Evolutionary conservation across 64 coral and sea anemone species (phyloP), one percentile per base, ranked within the genome.

Genomic region (Anthopleura sola): DNA sequence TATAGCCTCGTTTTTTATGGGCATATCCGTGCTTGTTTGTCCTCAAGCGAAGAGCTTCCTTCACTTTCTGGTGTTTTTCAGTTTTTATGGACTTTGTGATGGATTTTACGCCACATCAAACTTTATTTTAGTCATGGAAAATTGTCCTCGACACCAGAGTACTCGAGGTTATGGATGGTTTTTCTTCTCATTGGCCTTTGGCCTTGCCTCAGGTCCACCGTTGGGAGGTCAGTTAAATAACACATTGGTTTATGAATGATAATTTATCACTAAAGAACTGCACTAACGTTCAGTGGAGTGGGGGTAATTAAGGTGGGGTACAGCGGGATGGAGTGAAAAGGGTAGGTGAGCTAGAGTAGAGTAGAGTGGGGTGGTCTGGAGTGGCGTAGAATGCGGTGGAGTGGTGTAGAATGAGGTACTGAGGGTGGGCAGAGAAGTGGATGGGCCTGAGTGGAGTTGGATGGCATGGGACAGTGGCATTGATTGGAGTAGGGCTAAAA

Each of bases 91-190:
- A 68, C 62, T 68, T 68, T 68, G 62, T 26, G 62, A 68, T 68
- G 62, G 62, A 20, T 26, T 68, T 29, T 68, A 68, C 62, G 62
- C 62, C n/a, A 68, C 62, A 28, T 68, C 62, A 9, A 68, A 68
- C 24, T 68, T 68, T 68, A 23, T 68, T 26, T 29, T 68, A 29
- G 62, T 68, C 26, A 68, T 26, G 21, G 62, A 68, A 68, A 58
- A 14, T 19, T 68, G 62, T 31, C 24, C 62, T 20, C n/a, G 24
- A 68, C 26, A 68, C 26, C 62, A 68, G 24, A 68, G 62, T 7
- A 68, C 62, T 28, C 62, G 62, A 68, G 62, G 62, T 28, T 68
- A 68, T 68, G 62, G 62, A 68, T 68, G 62, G 62, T 68, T 68
- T 29, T 68, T 68, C n/a, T 68, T 68, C 24, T 68, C 62, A 12